phyloP scores from a whole-genome alignment of 2,888 invertebrate genomes.

The Adineta ricciae region DNA sequence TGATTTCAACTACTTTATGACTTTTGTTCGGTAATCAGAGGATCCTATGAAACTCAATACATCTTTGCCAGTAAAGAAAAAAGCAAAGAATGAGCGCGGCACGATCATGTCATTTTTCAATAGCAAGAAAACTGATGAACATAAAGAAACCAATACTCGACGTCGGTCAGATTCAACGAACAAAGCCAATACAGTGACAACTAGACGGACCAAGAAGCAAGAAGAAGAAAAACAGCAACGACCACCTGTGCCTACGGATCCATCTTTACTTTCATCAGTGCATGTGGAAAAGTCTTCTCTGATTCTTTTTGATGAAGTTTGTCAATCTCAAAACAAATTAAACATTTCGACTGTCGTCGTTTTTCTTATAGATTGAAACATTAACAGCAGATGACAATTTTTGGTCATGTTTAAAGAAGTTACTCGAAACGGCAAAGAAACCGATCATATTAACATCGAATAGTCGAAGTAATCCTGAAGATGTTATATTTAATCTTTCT shows the following conservation, averaged over 20 bases:
- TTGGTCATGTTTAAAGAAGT: conserved; percentile 13
- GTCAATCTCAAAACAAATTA: too few species aligned
- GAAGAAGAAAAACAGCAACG: background rate
- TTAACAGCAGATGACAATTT: conserved; percentile 12
- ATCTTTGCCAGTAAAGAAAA: background rate
- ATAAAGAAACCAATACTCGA: background rate
- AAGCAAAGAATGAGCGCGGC: background rate
- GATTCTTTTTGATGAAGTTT: background rate
- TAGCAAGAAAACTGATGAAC: background rate
- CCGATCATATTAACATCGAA: conserved; percentile 6
- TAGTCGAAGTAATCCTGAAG: background rate
- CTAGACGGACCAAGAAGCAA: background rate
- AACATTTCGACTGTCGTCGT: background rate
- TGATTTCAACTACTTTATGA: too few species aligned
- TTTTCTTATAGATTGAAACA: background rate
- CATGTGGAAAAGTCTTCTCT: background rate
- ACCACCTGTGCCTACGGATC: background rate
- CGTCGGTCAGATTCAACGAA: background rate
- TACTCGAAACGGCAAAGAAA: background rate
- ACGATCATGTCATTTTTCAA: background rate
- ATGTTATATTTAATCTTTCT: background rate
- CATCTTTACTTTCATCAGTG: background rate
- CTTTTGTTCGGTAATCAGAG: background rate
- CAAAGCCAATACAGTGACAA: background rate
- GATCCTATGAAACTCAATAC: background rate